Evolutionary conservation across 2,797 vertebrate species (phyloP).

Genomic region (Gorsachius magnificus): DNA sequence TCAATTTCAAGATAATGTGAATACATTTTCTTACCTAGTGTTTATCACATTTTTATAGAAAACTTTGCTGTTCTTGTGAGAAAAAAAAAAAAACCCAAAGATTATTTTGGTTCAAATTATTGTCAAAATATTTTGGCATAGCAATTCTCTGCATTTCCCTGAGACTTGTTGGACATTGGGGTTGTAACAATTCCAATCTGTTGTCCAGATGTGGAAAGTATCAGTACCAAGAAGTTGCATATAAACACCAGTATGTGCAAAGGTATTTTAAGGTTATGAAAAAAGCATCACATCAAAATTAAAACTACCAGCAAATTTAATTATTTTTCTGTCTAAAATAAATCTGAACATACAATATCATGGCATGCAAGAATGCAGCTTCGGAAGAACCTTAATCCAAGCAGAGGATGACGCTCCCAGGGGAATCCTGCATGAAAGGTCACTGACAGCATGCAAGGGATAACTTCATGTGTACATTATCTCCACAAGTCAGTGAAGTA

Average conservation of each 20-base stretch:
- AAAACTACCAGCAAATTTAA: background rate
- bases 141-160: background rate
- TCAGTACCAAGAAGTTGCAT: background rate
- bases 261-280: background rate
- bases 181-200: background rate
- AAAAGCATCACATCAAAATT: background rate
- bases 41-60: background rate
- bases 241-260: background rate
- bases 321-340: conserved; percentile 7
- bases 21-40: background rate
- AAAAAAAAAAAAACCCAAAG: background rate
- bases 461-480: background rate
- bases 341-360: background rate
- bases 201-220: background rate
- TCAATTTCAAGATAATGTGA: background rate
- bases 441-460: background rate
- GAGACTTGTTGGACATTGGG: background rate
- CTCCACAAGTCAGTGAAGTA: background rate
- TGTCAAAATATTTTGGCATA: background rate
- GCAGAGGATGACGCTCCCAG: background rate
- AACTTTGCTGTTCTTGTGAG: background rate
- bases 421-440: background rate
- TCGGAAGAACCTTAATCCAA: conserved; percentile 10
- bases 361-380: background rate
- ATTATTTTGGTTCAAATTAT: background rate